Conservation (phyloP, 2,888 invertebrate species). For the Luffia ferchaultella region DNA sequence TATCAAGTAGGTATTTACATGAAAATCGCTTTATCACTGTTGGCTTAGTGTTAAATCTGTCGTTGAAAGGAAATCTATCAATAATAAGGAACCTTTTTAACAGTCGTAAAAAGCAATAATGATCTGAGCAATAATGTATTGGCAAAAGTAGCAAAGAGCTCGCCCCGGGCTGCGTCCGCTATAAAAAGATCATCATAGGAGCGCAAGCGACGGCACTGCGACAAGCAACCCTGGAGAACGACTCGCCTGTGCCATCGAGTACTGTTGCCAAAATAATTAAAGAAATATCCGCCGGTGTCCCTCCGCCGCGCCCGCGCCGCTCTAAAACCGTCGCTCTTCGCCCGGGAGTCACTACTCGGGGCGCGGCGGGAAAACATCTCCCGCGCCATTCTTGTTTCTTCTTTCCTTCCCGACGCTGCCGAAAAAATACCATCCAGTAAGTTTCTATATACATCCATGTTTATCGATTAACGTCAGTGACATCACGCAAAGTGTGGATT, state of each 20-base stretch:
- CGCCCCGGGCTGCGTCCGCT: slow-evolving; percentile 60
- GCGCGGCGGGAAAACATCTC: slow-evolving; percentile 67
- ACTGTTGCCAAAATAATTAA: slow-evolving; percentile 82
- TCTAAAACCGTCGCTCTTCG: slow-evolving; percentile 66
- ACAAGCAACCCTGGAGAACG: slow-evolving; percentile 66
- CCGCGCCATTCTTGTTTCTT: slow-evolving; percentile 66
- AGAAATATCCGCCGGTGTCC: slow-evolving; percentile 72
- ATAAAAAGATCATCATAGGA: slow-evolving; percentile 65
- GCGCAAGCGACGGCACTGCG: slow-evolving; percentile 52
- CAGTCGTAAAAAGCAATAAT: slow-evolving; percentile 30
- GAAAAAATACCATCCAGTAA: slow-evolving; percentile 58
- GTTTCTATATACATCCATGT: slow-evolving; percentile 31
- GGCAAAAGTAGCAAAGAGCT: slow-evolving; percentile 24
- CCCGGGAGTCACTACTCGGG: slow-evolving; percentile 66
- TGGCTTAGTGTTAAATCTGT: no score
- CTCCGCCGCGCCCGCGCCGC: slow-evolving; percentile 70
- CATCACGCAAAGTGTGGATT: slow-evolving; percentile 34
- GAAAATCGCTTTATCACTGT: no score
- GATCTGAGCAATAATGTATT: neutral
- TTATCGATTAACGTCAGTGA: slow-evolving; percentile 40
- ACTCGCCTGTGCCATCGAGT: slow-evolving; percentile 59
- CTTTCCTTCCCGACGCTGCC: slow-evolving; percentile 66
- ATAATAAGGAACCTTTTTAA: slow-evolving; percentile 21
- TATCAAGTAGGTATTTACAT: no score
- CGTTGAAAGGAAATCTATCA: neutral